A percentile compares a stretch with the other conserved stretches of the same genome.
Evolutionary conservation across 2,888 invertebrate genomes (phyloP).

Genomic region (Trachelus troglodyta): DNA sequence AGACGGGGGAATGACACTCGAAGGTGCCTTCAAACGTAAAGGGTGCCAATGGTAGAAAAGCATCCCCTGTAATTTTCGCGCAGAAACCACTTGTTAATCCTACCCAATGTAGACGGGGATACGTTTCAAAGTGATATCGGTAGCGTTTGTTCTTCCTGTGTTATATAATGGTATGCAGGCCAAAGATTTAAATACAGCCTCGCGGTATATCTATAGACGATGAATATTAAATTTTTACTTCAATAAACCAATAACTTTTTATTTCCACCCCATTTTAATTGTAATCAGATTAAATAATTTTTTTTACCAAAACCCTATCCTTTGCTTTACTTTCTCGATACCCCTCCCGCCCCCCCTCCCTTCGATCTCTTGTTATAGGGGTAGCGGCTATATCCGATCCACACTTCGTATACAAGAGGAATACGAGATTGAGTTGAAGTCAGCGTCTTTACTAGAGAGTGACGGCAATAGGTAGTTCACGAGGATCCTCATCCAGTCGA

Average conservation of each 20-base stretch:
- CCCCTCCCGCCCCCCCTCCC: too few species aligned
- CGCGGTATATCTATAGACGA: not conserved
- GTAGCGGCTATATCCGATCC: not conserved
- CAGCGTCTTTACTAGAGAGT: constrained; percentile 3
- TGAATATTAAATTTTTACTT: not conserved
- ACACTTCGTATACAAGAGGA: constrained; percentile 29
- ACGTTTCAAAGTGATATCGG: not conserved
- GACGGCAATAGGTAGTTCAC: constrained; percentile 5
- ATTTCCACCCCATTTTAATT: not conserved
- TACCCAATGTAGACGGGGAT: not conserved
- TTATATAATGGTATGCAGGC: not conserved
- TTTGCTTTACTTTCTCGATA: too few species aligned
- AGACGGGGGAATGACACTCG: constrained; percentile 5
- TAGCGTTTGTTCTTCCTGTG: not conserved
- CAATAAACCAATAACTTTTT: not conserved
- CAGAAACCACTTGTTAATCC: constrained; percentile 13
- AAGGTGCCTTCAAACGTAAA: not conserved
- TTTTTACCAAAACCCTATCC: not conserved
- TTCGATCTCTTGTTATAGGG: not conserved
- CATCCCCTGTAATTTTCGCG: constrained; percentile 23
- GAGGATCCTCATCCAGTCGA: not conserved
- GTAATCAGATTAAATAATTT: not conserved
- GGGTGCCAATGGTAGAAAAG: not conserved
- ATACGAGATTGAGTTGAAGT: constrained; percentile 36
- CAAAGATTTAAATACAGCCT: not conserved